A percentile compares a stretch with the other conserved stretches of the same genome.
Conservation (phyloP, 2,797 vertebrate genomes). For the Martes flavigula region DNA sequence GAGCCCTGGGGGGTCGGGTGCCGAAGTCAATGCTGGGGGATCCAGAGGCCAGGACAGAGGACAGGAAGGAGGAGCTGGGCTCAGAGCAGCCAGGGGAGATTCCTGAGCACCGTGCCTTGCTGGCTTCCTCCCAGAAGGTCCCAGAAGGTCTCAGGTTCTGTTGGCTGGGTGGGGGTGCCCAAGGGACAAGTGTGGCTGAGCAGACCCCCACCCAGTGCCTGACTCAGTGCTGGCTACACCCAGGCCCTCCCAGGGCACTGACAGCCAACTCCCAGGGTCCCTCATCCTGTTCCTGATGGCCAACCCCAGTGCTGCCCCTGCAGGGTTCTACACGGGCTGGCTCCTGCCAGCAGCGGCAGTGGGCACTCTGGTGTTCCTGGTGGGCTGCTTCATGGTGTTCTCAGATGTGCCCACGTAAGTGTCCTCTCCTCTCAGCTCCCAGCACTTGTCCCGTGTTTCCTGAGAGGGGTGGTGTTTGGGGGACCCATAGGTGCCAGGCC, state of each 20-base stretch:
- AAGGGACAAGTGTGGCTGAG: background rate
- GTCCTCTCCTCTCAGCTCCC: background rate
- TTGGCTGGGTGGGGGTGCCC: background rate
- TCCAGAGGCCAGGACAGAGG: background rate
- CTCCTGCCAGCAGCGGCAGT: constrained; percentile 83
- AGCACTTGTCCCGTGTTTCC: background rate
- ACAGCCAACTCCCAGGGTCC: rapidly evolving
- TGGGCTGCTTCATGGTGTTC: constrained; percentile 82
- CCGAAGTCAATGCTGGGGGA: rapidly evolving
- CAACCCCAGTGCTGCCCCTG: background rate
- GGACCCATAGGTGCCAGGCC: background rate
- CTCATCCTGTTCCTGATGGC: background rate
- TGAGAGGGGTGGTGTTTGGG: background rate
- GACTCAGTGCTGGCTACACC: background rate
- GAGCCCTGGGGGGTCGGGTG: background rate
- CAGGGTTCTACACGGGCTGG: constrained; percentile 90
- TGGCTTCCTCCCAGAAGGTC: background rate
- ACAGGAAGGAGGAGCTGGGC: background rate
- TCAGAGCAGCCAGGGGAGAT: background rate
- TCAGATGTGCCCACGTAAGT: constrained; percentile 86
- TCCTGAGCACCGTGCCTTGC: background rate
- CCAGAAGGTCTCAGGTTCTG: background rate
- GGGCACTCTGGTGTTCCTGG: constrained; percentile 84
- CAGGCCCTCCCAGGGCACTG: background rate
- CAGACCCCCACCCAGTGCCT: background rate